A percentile compares a stretch with the other conserved stretches of the same genome.
Evolutionary conservation across 1,140 invertebrate species (phyloP).

Genomic region (Eulimnadia texana): DNA sequence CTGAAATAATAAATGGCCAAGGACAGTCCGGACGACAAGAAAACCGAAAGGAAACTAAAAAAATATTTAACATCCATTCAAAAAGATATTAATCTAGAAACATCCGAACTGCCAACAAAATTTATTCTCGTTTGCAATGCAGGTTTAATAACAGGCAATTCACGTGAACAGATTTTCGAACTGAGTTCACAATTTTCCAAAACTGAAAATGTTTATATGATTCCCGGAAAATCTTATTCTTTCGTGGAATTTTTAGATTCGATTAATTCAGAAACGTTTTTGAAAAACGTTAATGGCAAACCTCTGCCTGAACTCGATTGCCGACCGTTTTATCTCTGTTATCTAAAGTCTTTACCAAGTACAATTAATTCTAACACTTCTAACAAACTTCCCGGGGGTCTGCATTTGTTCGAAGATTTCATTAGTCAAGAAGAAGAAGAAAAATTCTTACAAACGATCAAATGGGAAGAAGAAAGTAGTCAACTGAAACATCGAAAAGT

Average conservation of each 20-base stretch:
- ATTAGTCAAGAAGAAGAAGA: conserved; percentile 54
- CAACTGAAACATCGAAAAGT: conserved; percentile 71
- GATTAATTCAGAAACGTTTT: conserved; percentile 36
- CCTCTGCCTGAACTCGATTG: neutral
- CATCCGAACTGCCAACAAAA: neutral
- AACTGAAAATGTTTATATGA: conserved; percentile 43
- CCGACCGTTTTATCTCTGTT: neutral
- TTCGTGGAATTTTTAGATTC: conserved; percentile 49
- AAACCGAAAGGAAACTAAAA: neutral
- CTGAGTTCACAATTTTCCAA: conserved; percentile 34
- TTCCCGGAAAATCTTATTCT: conserved; percentile 55
- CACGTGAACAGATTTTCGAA: conserved; percentile 41
- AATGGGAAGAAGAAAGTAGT: conserved; percentile 36
- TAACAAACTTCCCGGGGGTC: conserved; percentile 43
- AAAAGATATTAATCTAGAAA: neutral
- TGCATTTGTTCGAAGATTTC: conserved; percentile 58
- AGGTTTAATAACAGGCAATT: conserved; percentile 53
- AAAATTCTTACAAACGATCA: conserved; percentile 42
- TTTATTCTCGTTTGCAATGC: conserved; percentile 40
- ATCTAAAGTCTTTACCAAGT: neutral
- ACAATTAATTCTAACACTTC: conserved; percentile 17
- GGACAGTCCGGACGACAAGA: too few species aligned
- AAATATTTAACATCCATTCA: neutral
- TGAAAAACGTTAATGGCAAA: conserved; percentile 34
- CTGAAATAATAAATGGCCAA: too few species aligned